phyloP scores from a whole-genome alignment of 1,140 invertebrate species.

The Polyergus mexicanus region DNA sequence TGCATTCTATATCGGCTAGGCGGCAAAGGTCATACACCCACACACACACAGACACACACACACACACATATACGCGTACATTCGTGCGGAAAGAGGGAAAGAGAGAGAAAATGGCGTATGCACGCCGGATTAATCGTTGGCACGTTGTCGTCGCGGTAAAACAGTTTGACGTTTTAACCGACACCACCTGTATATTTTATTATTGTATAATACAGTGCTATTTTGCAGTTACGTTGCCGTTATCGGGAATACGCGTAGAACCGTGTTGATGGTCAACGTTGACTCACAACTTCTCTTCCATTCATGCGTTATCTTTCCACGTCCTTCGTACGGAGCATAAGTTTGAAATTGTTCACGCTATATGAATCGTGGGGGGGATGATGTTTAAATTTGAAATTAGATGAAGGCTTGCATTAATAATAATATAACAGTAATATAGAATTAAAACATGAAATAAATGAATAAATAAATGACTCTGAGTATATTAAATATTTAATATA shows the following conservation, averaged over 20 bases:
- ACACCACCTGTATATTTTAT: conserved; percentile 41
- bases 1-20: conserved; percentile 65
- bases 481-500: too few species aligned
- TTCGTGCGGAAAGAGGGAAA: conserved; percentile 29
- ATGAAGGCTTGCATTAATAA: too few species aligned
- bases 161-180: conserved; percentile 82
- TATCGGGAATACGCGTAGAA: conserved; percentile 4
- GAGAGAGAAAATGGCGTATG: conserved; percentile 58
- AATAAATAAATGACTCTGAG: not conserved
- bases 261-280: not conserved
- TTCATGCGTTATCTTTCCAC: not conserved
- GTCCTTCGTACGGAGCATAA: not conserved
- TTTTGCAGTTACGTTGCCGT: conserved; percentile 43
- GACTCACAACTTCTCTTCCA: not conserved
- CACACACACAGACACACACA: conserved; percentile 9
- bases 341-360: not conserved
- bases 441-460: not conserved
- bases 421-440: not conserved
- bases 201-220: conserved; percentile 49
- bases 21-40: conserved; percentile 57
- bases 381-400: too few species aligned
- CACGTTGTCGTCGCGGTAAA: conserved; percentile 84
- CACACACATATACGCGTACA: not conserved
- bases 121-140: conserved; percentile 82
- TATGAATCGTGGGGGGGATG: not conserved